phyloP scores from a whole-genome alignment of 2,797 vertebrate genomes.

The Falco rusticolus region DNA sequence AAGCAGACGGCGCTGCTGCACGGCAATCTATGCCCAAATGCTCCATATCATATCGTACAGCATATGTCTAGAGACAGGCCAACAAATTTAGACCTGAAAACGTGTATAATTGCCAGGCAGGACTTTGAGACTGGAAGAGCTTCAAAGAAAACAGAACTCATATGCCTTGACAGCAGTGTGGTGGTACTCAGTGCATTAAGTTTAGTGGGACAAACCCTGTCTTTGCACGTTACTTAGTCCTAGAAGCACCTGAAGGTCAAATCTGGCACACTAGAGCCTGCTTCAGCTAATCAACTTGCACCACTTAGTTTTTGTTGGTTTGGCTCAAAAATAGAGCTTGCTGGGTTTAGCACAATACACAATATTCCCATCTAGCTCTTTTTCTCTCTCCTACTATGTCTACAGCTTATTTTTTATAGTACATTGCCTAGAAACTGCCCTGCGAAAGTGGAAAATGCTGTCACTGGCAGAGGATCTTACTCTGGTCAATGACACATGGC shows the following conservation, averaged over 20 bases:
- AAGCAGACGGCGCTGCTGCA: not conserved
- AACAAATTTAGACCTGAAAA: conserved; percentile 42
- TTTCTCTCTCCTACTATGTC: not conserved
- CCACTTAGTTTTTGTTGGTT: not conserved
- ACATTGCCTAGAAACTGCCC: conserved; percentile 11
- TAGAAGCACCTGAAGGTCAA: not conserved
- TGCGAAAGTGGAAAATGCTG: not conserved
- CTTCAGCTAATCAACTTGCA: not conserved
- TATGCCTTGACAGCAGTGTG: not conserved
- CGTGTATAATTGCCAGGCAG: conserved; percentile 38
- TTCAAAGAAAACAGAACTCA: not conserved
- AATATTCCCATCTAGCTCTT: not conserved
- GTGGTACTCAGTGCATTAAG: not conserved
- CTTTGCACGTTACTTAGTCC: not conserved
- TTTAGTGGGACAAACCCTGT: not conserved
- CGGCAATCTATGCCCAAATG: not conserved
- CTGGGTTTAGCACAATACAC: not conserved
- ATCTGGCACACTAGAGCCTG: not conserved
- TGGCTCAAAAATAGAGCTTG: conserved; percentile 17
- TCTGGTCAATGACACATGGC: not conserved
- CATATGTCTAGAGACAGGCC: conserved; percentile 51
- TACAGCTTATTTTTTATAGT: not conserved
- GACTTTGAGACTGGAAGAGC: conserved; percentile 19
- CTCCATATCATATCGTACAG: not conserved
- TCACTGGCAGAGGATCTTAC: not conserved